phyloP scores from a whole-genome alignment of 2,113 vertebrate genomes.

The Thalassarche chlororhynchos region DNA sequence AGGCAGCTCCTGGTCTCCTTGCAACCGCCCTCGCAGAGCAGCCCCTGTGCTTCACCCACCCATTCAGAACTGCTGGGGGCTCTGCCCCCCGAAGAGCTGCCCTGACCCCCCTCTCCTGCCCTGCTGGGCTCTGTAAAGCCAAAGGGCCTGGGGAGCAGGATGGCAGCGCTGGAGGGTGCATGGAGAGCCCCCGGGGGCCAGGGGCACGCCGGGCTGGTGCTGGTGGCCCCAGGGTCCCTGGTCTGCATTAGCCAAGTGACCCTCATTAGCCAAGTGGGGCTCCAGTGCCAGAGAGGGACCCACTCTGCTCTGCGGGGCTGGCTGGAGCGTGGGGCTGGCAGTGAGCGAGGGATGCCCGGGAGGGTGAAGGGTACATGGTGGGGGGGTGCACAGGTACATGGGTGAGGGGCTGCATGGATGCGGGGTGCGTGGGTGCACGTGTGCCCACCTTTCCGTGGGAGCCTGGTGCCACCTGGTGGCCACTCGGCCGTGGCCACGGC shows the following conservation, averaged over 20 bases:
- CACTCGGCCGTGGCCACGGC: background rate
- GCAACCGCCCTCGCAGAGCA: background rate
- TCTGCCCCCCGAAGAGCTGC: accelerated
- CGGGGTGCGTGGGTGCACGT: accelerated
- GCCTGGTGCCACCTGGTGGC: conserved; percentile 33
- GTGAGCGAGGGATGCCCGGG: background rate
- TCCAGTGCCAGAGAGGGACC: background rate
- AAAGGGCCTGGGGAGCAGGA: background rate
- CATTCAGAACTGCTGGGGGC: background rate
- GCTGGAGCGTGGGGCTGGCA: background rate
- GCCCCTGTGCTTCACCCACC: background rate
- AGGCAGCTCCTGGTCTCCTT: background rate
- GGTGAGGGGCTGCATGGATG: too few relatives aligned
- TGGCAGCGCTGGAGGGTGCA: background rate
- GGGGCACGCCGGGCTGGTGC: background rate
- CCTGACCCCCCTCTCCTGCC: background rate
- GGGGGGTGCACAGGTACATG: accelerated
- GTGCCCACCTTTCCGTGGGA: background rate
- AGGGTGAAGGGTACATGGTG: background rate
- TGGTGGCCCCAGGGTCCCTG: background rate
- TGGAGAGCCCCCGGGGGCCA: accelerated
- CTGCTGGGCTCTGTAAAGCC: background rate
- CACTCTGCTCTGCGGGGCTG: background rate
- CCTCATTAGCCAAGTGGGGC: background rate
- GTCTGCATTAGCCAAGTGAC: background rate